These are phyloP conservation scores for Brachionus rubens DNA, from an alignment of 1,140 invertebrate genomes.

Conservation along the genomic window DNA sequence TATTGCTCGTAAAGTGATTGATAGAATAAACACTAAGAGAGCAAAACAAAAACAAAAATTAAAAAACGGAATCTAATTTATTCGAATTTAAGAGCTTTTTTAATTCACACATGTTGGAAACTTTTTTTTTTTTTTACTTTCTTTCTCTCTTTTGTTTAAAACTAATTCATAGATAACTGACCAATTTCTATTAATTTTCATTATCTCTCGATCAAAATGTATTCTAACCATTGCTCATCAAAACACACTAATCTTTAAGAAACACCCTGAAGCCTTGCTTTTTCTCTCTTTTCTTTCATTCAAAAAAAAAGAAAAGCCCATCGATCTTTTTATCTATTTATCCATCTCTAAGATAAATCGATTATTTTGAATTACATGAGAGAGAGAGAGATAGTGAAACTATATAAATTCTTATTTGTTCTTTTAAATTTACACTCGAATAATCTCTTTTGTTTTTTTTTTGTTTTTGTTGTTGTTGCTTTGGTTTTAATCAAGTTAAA, in stretches of 20 bases:
- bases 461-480: too few relatives aligned
- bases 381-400: too few relatives aligned
- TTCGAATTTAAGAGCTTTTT: constrained; percentile 19
- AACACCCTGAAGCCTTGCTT: not conserved
- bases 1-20: not conserved
- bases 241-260: not conserved
- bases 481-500: too few relatives aligned
- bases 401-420: too few relatives aligned
- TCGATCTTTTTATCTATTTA: constrained; percentile 36
- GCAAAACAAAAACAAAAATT: not conserved
- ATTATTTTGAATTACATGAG: too few relatives aligned
- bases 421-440: too few relatives aligned
- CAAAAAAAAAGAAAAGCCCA: not conserved
- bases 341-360: not conserved
- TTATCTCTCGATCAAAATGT: constrained; percentile 1
- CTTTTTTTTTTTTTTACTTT: too few relatives aligned
- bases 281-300: too few relatives aligned
- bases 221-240: constrained; percentile 41
- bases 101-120: constrained; percentile 9
- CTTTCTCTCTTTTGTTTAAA: too few relatives aligned
- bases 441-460: too few relatives aligned
- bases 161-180: not conserved
- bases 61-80: constrained; percentile 20
- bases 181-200: constrained; percentile 15
- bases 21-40: constrained; percentile 34